These are phyloP conservation scores for Cheirogaleus medius DNA, from an alignment of 2,113 vertebrate species.

Conservation along the genomic window DNA sequence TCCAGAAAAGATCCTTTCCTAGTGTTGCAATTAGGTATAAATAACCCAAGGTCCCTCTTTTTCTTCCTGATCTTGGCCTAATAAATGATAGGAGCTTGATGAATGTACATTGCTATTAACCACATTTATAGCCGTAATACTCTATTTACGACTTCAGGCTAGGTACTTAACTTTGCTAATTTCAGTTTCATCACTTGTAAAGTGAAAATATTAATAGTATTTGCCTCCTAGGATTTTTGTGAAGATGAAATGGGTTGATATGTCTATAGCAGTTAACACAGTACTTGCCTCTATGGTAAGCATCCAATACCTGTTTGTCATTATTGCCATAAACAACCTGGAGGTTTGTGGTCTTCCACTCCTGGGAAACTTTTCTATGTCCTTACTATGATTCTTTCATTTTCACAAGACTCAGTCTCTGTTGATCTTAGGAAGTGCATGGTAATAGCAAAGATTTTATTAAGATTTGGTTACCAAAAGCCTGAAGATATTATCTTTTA, in stretches of 20 bases:
- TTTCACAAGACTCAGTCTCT: not conserved
- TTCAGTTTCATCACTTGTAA: not conserved
- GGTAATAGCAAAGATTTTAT: slow-evolving; percentile 50
- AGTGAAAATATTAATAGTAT: not conserved
- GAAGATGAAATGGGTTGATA: not conserved
- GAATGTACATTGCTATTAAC: not conserved
- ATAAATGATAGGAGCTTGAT: not conserved
- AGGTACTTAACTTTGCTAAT: not conserved
- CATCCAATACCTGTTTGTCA: not conserved
- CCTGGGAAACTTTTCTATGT: slow-evolving; percentile 23
- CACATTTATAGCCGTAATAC: not conserved
- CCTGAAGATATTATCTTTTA: not conserved
- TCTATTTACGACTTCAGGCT: not conserved
- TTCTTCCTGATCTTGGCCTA: not conserved
- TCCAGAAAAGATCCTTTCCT: not conserved
- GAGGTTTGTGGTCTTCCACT: slow-evolving; percentile 8
- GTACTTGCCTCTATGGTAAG: not conserved
- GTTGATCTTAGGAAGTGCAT: not conserved
- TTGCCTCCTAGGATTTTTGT: not conserved
- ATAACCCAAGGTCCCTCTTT: not conserved
- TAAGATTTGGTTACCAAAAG: slow-evolving; percentile 42
- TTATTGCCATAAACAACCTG: slow-evolving; percentile 29
- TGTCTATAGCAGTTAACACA: not conserved
- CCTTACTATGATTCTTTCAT: slow-evolving; percentile 26
- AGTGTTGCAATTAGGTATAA: not conserved